Evolutionary conservation across 2,113 vertebrate species (phyloP), one percentile per base, ranked within the genome.

Genomic region (Patagioenas fasciata): DNA sequence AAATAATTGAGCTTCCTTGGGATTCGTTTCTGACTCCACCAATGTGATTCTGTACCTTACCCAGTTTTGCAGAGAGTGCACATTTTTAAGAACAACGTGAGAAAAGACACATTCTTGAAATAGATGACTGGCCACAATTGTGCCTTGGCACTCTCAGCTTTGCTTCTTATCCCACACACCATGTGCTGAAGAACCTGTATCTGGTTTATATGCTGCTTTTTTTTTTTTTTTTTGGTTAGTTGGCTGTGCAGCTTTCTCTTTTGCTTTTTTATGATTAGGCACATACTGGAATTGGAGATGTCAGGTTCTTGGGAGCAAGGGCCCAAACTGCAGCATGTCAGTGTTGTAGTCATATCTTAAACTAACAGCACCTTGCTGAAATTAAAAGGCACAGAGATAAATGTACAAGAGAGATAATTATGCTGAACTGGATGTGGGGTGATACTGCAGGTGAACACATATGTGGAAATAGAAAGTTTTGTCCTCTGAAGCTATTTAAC

Each of bases 1-100:
- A 70, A 73, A 40, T 34, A 15, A 51, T 69, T 75, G 29, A 4
- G 0, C 23, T 75, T 51, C 34, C 15, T 14, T 0, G 0, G 25
- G 25, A 6, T 10, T 54, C 0, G 4, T 74, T 58, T 81, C 6
- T 23, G 6, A 42, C 47, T 69, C 32, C 18, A 57, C 15, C 1
- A 1, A 15, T 44, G 6, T n/a, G 8, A 12, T 38, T 79, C 29
- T 21, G 36, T 89, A 9, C 2, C 12, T 75, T 75, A 28, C 9
- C 17, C 3, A 3, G 13, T 23, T 62, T 62, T 75, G 19, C 4
- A 24, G 53, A 20, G 29, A 6, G 25, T 42, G 12, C 11, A 62
- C 5, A 19, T 5, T 5, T 57, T 42, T 48, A 69, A 61, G 34
- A 60, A 18, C 7, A 51, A 13, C 14, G 19, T 25, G 62, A 61